A percentile compares a stretch with the other conserved stretches of the same genome.
Conservation (phyloP, 2,888 invertebrate genomes). For the Pristionchus arcanus region DNA sequence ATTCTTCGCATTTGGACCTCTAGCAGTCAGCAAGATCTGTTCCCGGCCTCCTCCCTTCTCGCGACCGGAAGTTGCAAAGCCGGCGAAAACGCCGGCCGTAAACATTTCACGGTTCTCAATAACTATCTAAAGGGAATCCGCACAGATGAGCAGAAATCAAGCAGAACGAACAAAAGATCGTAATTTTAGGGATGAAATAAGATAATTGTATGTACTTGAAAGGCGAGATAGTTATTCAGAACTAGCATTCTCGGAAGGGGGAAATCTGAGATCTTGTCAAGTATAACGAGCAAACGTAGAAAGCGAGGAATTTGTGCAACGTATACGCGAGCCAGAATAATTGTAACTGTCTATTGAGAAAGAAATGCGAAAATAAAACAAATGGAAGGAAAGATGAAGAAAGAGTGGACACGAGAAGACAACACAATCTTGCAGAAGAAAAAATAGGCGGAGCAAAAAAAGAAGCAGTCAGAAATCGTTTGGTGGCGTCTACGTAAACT, state of each 20-base stretch:
- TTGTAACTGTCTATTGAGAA: no score
- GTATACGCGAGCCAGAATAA: no score
- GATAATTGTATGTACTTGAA: no score
- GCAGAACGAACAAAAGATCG: no score
- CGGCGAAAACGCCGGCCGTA: neutral
- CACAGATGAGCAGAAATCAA: no score
- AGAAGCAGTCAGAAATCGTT: constrained; percentile 36
- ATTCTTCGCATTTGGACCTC: neutral
- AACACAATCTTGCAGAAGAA: neutral
- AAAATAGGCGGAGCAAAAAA: neutral
- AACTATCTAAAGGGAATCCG: neutral
- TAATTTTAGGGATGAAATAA: no score
- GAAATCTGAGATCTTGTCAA: neutral
- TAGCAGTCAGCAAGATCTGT: neutral
- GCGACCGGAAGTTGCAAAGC: neutral
- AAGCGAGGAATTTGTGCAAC: neutral
- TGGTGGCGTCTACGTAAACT: neutral
- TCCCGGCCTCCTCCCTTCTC: neutral
- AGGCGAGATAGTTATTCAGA: neutral
- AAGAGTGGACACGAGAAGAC: neutral
- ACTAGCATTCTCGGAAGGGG: neutral
- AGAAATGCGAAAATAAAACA: neutral
- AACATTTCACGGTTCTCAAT: neutral
- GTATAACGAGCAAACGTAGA: neutral
- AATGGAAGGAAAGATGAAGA: neutral